These are phyloP conservation scores for Cryptocheilus praepositus DNA, from an alignment of 2,888 invertebrate genomes.

Conservation along the genomic window DNA sequence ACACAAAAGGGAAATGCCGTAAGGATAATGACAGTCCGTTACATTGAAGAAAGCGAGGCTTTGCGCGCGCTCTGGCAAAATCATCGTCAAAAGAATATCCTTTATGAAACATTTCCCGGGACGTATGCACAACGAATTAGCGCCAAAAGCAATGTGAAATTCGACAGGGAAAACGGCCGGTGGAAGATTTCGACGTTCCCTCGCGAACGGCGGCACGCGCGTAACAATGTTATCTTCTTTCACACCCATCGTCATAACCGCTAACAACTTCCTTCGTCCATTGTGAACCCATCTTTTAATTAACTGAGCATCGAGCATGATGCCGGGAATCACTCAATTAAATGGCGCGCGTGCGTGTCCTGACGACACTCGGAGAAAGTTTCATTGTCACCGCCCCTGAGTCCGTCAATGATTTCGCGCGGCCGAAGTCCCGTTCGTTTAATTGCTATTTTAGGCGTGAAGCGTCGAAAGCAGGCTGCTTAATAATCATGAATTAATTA, in stretches of 20 bases:
- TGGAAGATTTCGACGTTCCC: neutral
- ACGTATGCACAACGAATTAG: no score
- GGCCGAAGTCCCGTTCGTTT: conserved; percentile 25
- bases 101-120: no score
- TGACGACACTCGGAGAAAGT: conserved; percentile 55
- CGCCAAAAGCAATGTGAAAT: no score
- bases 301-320: conserved; percentile 58
- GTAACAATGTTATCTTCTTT: conserved; percentile 8
- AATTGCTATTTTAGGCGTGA: conserved; percentile 3
- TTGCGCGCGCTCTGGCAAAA: no score
- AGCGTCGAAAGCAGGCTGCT: conserved; percentile 6
- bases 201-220: conserved; percentile 10
- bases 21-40: no score
- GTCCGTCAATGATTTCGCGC: conserved; percentile 1
- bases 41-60: no score
- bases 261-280: conserved; percentile 50
- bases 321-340: conserved; percentile 62
- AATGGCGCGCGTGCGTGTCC: conserved; percentile 45
- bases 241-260: conserved; percentile 10
- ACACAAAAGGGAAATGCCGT: no score
- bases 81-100: no score
- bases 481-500: conserved; percentile 36
- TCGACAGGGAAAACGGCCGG: no score
- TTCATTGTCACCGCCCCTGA: neutral
- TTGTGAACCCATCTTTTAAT: conserved; percentile 50